Evolutionary conservation across 30 jellyfish, hydroid and myxozoan genomes (phyloP).

Genomic region (Pelagia noctiluca): DNA sequence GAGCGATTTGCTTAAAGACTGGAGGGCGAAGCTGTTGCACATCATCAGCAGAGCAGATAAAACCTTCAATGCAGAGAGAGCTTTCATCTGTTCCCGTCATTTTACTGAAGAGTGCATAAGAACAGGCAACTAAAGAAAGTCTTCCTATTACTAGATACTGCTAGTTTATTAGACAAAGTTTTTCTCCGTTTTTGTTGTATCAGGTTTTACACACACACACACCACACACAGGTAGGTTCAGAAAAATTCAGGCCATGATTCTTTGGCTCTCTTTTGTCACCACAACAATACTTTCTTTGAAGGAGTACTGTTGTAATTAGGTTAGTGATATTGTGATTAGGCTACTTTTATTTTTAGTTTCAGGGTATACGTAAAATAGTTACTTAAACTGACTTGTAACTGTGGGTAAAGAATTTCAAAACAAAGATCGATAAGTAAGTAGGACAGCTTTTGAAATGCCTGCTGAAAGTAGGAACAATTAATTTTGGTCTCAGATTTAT

Average conservation of each 20-base stretch:
- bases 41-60: slow-evolving; percentile 2
- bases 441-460: background rate
- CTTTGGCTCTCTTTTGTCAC: slow-evolving; percentile 20
- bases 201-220: background rate
- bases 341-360: slow-evolving; percentile 9
- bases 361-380: slow-evolving; percentile 3
- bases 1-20: background rate
- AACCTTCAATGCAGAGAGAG: background rate
- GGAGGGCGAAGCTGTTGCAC: background rate
- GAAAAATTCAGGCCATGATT: slow-evolving; percentile 35
- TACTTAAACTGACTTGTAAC: slow-evolving; percentile 8
- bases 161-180: too few species aligned
- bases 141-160: background rate
- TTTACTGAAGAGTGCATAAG: background rate
- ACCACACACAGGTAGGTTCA: background rate
- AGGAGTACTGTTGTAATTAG: slow-evolving; percentile 8
- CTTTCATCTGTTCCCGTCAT: background rate
- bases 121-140: background rate
- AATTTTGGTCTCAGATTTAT: too few species aligned
- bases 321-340: slow-evolving; percentile 12
- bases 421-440: too few species aligned
- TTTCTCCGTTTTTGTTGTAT: too few species aligned
- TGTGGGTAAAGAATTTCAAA: background rate
- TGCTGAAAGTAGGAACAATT: background rate
- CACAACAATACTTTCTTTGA: slow-evolving; percentile 15